Evolutionary conservation across 35 echinoderm and acorn worm genomes (phyloP), one percentile per base, ranked within the genome.

Genomic region (Heliocidaris erythrogramma): DNA sequence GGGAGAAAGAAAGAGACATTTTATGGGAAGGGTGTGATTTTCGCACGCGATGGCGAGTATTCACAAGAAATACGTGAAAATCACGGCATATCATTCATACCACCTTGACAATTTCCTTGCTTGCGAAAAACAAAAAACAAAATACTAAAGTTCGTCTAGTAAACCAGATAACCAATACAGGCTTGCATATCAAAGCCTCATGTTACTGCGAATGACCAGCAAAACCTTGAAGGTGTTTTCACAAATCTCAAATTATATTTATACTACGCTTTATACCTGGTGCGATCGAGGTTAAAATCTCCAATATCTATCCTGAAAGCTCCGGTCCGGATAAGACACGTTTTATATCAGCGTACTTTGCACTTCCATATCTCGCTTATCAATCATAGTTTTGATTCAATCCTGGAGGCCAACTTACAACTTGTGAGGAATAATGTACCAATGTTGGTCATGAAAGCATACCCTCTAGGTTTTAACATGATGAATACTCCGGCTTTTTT

Each of bases 341-440:
- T 32, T 84, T 84, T 29, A 18, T 84, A 89, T 89, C 86, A 89
- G 31, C 47, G 91, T 30, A 92, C 91, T 92, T 92, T 92, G 91
- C 91, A 92, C 91, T 29, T 21, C 49, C 5, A 24, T 92, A 92
- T 59, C 50, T 92, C 18, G 30, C 32, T 89, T 48, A 32, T 89
- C 87, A 32, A 16, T 87, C 42, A 48, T 48, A 89, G 47, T 89
- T 89, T 89, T 89, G 47, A 78, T 78, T 78, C 4, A n/a, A 78
- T n/a, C 5, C 65, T 78, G 65, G 65, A 78, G 27, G 65, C 65
- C 65, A 78, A 42, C 35, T 42, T 42, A 42, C 35, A 42, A 29
- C 65, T 78, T 78, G 65, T 21, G 65, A 24, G 3, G 65, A 27
- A 21, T 21, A 78, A 78, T 78, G 65, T 78, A 27, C 65, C 6